Evolutionary conservation across 2,113 vertebrate genomes (phyloP).

Genomic region (Bos javanicus): DNA sequence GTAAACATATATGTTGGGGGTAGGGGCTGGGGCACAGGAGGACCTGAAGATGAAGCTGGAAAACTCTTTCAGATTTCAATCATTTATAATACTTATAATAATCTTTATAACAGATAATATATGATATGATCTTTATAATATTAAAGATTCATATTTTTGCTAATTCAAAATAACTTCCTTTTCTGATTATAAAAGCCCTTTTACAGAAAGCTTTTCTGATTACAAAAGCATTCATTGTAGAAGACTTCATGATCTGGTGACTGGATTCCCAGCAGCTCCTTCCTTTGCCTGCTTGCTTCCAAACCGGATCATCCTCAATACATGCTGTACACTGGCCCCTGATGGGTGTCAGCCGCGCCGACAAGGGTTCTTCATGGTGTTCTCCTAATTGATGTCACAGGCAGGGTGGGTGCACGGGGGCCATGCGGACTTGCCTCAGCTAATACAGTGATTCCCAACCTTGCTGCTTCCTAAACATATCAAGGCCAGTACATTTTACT

Average conservation of each 20-base stretch:
- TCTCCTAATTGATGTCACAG: not conserved
- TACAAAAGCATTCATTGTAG: not conserved
- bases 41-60: not conserved
- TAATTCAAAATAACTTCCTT: not conserved
- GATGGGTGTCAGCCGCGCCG: too few relatives aligned
- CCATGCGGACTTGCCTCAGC: not conserved
- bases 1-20: rapidly evolving
- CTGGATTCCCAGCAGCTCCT: not conserved
- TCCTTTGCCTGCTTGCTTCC: not conserved
- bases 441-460: not conserved
- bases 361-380: not conserved
- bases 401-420: not conserved
- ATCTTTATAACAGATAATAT: not conserved
- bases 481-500: not conserved
- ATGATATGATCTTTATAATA: not conserved
- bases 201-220: not conserved
- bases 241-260: not conserved
- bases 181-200: not conserved
- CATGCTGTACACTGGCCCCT: not conserved
- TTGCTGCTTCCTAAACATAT: not conserved
- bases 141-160: not conserved
- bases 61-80: not conserved
- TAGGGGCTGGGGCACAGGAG: too few relatives aligned
- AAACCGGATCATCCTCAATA: not conserved
- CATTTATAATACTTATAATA: not conserved